Conservation (phyloP, 2,797 vertebrate genomes). For the Megalops cyprinoides region DNA sequence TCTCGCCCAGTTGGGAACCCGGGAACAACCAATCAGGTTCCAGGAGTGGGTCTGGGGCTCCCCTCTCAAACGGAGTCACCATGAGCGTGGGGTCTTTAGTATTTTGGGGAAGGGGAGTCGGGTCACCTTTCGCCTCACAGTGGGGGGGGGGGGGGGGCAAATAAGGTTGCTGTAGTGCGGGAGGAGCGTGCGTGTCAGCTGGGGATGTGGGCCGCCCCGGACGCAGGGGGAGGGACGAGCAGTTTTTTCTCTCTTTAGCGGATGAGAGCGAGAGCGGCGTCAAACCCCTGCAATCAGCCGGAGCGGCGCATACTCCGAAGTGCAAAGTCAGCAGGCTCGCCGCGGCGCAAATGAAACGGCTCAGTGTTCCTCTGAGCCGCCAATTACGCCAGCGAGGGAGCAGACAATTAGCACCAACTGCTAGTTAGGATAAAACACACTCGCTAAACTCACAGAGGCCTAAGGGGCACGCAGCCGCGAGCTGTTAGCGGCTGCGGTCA, state of each 20-base stretch:
- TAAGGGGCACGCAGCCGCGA: not conserved
- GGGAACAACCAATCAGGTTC: conserved; percentile 60
- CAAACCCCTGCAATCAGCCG: conserved; percentile 9
- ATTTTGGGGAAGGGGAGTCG: not conserved
- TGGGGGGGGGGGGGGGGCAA: not conserved
- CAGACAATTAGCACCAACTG: not conserved
- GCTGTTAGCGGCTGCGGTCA: not conserved
- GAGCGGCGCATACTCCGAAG: not conserved
- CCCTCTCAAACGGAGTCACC: conserved; percentile 63
- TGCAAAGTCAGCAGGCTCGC: not conserved
- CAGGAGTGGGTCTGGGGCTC: conserved; percentile 56
- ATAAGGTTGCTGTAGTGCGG: not conserved
- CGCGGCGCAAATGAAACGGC: not conserved
- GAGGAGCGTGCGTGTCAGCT: not conserved
- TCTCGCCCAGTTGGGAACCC: conserved; percentile 60
- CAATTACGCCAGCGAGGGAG: not conserved
- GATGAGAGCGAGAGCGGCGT: not conserved
- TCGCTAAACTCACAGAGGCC: not conserved
- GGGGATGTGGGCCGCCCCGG: not conserved
- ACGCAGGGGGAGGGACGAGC: not conserved
- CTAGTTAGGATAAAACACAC: not conserved
- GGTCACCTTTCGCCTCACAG: not conserved
- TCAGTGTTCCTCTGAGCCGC: not conserved
- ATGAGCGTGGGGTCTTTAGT: not conserved
- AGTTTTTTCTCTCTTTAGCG: not conserved